Conservation (phyloP, 2,113 vertebrate species). For the Orthonyx spaldingii region DNA sequence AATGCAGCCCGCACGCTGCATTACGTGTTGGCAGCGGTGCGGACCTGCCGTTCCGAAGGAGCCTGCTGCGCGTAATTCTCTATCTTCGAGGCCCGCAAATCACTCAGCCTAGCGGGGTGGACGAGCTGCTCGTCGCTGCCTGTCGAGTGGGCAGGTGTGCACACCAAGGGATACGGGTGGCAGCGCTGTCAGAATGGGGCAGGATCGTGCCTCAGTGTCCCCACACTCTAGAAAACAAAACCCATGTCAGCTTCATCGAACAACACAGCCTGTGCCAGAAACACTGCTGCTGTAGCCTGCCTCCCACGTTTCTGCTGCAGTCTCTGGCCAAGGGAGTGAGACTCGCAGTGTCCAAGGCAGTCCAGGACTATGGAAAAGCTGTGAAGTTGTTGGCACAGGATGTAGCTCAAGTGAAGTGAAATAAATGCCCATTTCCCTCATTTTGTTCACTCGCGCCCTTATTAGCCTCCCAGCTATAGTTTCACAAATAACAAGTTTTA, state of each 20-base stretch:
- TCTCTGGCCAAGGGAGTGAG: background rate
- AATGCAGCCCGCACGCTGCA: background rate
- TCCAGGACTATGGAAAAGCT: background rate
- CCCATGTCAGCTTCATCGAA: background rate
- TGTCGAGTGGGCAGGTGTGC: background rate
- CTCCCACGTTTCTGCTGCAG: background rate
- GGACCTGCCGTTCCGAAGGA: background rate
- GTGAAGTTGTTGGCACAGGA: background rate
- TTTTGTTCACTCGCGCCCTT: background rate
- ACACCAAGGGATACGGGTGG: background rate
- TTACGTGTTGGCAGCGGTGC: background rate
- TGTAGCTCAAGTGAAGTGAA: background rate
- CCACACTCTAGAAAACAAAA: rapidly evolving
- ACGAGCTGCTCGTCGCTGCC: background rate
- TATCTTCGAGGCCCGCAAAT: background rate
- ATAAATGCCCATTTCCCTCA: background rate
- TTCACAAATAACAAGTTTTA: background rate
- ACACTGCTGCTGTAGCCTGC: background rate
- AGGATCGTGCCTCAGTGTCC: background rate
- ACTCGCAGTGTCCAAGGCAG: rapidly evolving
- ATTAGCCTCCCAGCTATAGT: background rate
- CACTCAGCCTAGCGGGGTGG: background rate
- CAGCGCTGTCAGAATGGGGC: background rate
- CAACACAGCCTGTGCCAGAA: background rate
- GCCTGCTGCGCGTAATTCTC: background rate